Evolutionary conservation across 2,113 vertebrate genomes (phyloP), one percentile per base, ranked within the genome.

Genomic region (Nibea albiflora): DNA sequence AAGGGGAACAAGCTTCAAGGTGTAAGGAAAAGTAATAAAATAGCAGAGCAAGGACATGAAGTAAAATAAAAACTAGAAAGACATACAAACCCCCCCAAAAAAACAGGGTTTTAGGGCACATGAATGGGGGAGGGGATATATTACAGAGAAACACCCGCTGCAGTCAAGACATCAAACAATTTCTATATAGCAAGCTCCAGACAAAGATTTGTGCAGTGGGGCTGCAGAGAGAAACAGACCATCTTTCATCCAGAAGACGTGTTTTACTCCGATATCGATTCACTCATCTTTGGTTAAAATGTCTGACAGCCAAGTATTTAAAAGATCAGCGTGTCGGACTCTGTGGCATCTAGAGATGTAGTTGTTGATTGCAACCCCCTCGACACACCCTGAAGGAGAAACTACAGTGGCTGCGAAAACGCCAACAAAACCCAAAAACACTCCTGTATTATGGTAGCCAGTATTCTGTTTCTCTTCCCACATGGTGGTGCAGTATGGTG

Each of bases 291-390:
- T 53, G 57, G 28, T 80, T 53, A 26, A 58, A 58, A 50, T 85
- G 85, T 81, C 35, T 67, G 81, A 74, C 86, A 85, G 65, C 17
- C 35, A 39, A 47, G 44, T 60, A 49, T 66, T 77, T 71, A 74
- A 71, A 75, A 9, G 35, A 39, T 39, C 35, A 39, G 35, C 7
- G 35, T 39, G 35, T 39, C 35, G 35, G 35, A 39, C 35, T 39
- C 8, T 39, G 35, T 39, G 35, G 35, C 35, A 39, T 9, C 35
- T 39, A 39, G 35, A 2, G 35, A 39, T 39, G 35, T 39, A 39
- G 35, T 39, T 39, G 35, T 39, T 39, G 35, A 39, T 39, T 39
- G 8, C 35, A 39, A 39, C 35, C 35, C 35, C 7, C 35, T 39
- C 35, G 8, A 39, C 35, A 39, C 35, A 39, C 35, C 35, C 8